phyloP scores from a whole-genome alignment of 2,888 invertebrate genomes.

The Diplolepis rosae region DNA sequence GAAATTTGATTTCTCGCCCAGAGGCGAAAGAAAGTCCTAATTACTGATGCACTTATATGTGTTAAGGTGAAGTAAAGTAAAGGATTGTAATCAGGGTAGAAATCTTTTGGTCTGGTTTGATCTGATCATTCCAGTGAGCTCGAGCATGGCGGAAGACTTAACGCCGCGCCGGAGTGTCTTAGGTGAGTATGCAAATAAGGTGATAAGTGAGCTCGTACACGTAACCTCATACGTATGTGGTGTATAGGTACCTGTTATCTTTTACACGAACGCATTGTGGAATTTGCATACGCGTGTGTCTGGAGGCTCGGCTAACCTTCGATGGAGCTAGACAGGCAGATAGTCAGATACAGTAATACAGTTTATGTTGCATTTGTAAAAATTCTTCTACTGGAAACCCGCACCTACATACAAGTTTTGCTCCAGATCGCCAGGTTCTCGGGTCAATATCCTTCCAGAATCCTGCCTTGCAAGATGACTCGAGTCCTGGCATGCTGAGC shows the following conservation, averaged over 20 bases:
- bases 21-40: too few relatives aligned
- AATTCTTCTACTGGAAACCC: conserved; percentile 10
- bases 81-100: neutral
- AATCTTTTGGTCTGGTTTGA: neutral
- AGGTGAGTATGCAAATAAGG: conserved; percentile 47
- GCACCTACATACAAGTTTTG: conserved; percentile 43
- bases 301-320: conserved; percentile 40
- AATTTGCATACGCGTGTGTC: conserved; percentile 35
- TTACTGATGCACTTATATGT: neutral
- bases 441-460: conserved; percentile 62
- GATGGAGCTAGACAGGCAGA: conserved; percentile 36
- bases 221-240: neutral
- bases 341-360: conserved; percentile 37
- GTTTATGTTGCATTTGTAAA: conserved; percentile 39
- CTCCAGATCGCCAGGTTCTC: conserved; percentile 51
- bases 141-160: conserved; percentile 30
- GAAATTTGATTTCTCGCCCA: too few relatives aligned
- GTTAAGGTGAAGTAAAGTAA: neutral
- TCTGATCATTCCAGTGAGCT: conserved; percentile 10
- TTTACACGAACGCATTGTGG: conserved; percentile 36
- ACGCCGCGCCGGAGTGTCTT: conserved; percentile 34
- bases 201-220: conserved; percentile 35
- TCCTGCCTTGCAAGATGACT: conserved; percentile 50
- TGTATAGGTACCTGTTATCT: conserved; percentile 41
- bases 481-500: conserved; percentile 30